Evolutionary conservation across 2,797 vertebrate genomes (phyloP).

Genomic region (Echeneis naucrates): DNA sequence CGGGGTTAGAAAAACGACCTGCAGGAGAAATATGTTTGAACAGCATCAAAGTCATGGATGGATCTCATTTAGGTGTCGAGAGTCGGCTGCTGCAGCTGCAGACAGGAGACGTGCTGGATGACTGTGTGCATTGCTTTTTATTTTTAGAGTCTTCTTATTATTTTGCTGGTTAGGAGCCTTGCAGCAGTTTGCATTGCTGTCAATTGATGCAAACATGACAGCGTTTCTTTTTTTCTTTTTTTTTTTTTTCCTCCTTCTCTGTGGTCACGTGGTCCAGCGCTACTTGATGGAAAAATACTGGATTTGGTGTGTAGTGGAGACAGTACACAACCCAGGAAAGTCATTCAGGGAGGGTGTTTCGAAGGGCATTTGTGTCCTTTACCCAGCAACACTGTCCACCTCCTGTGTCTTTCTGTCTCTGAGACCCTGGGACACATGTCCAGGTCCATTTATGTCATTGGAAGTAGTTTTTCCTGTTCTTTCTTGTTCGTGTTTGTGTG

Average conservation of each 20-base stretch:
- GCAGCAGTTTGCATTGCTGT: constrained; percentile 39
- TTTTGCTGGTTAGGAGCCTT: constrained; percentile 29
- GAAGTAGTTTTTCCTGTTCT: background rate
- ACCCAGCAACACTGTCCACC: constrained; percentile 76
- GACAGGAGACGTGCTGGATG: background rate
- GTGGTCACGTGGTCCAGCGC: constrained; percentile 84
- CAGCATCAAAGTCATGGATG: constrained; percentile 17
- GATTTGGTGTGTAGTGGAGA: constrained; percentile 84
- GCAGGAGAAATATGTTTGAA: constrained; percentile 63
- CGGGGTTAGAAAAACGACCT: constrained; percentile 78
- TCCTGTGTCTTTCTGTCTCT: constrained; percentile 30
- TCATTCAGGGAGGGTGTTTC: constrained; percentile 71
- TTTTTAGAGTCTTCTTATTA: too few relatives aligned
- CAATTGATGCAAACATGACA: constrained; percentile 77
- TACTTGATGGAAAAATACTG: constrained; percentile 92
- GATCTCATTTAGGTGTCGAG: constrained; percentile 2
- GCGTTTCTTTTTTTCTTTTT: too few relatives aligned
- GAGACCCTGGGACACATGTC: background rate
- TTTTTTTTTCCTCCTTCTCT: constrained; percentile 5
- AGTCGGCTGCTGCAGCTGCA: background rate
- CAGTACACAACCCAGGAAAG: constrained; percentile 78
- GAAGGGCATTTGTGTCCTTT: constrained; percentile 74
- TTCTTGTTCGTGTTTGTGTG: too few relatives aligned
- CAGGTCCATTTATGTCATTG: background rate
- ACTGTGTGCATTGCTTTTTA: background rate